These are phyloP conservation scores for Orthosia incerta DNA, from an alignment of 2,888 invertebrate species.

Conservation along the genomic window DNA sequence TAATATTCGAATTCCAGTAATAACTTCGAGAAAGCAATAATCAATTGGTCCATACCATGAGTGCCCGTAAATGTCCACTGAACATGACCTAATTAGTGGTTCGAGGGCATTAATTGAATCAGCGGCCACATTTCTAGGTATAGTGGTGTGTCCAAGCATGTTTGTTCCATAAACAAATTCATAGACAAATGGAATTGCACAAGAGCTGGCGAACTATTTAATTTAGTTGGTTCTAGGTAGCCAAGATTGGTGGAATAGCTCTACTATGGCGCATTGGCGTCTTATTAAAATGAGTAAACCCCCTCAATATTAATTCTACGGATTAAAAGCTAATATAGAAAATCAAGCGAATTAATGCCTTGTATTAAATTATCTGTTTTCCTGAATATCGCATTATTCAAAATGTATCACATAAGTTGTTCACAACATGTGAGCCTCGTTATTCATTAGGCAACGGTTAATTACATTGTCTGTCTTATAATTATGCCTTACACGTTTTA, in stretches of 20 bases:
- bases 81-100: slow-evolving; percentile 55
- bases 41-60: slow-evolving; percentile 37
- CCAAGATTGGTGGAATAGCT: not conserved
- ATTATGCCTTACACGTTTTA: too few relatives aligned
- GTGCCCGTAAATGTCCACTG: slow-evolving; percentile 53
- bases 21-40: slow-evolving; percentile 51
- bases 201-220: not conserved
- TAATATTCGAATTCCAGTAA: slow-evolving; percentile 37
- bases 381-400: not conserved
- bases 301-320: not conserved
- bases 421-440: slow-evolving; percentile 22
- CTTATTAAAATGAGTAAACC: not conserved
- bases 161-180: slow-evolving; percentile 44
- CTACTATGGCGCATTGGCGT: not conserved
- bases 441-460: slow-evolving; percentile 3
- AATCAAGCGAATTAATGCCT: not conserved
- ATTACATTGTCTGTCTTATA: not conserved
- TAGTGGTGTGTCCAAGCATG: slow-evolving; percentile 23
- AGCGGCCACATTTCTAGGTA: slow-evolving; percentile 42
- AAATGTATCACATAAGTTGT: slow-evolving; percentile 13
- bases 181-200: slow-evolving; percentile 16
- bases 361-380: not conserved
- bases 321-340: not conserved
- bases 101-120: slow-evolving; percentile 51
- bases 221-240: not conserved